A percentile compares a stretch with the other conserved stretches of the same genome.
These are phyloP conservation scores for Leptura quadrifasciata DNA, from an alignment of 2,888 invertebrate genomes.

Conservation along the genomic window DNA sequence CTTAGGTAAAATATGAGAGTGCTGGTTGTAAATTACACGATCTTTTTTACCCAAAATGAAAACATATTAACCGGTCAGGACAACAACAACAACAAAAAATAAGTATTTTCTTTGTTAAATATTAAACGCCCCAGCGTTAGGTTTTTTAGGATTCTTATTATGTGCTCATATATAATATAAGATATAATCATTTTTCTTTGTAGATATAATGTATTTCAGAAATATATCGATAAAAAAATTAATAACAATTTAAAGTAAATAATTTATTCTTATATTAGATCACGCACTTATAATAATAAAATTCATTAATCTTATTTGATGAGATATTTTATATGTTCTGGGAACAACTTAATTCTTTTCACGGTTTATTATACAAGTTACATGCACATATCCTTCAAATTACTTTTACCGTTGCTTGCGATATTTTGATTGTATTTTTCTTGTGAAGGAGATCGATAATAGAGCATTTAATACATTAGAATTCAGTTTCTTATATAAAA, in stretches of 20 bases:
- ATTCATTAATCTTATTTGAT: constrained; percentile 57
- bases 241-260: constrained; percentile 56
- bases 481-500: constrained; percentile 16
- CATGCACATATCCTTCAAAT: constrained; percentile 47
- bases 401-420: constrained; percentile 47
- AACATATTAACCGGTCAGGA: constrained; percentile 48
- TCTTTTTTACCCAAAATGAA: constrained; percentile 58
- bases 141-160: constrained; percentile 48
- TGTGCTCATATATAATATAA: constrained; percentile 49
- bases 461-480: constrained; percentile 29
- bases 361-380: constrained; percentile 51
- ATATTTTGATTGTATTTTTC: constrained; percentile 53
- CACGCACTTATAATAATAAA: constrained; percentile 57
- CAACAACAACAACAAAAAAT: constrained; percentile 49
- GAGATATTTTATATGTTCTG: constrained; percentile 53
- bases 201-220: constrained; percentile 48
- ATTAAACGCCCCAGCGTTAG: constrained; percentile 41
- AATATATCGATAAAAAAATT: constrained; percentile 51
- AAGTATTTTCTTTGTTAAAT: constrained; percentile 53
- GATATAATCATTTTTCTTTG: constrained; percentile 51
- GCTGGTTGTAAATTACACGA: constrained; percentile 61
- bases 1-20: constrained; percentile 67
- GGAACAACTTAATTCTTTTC: constrained; percentile 57
- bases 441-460: constrained; percentile 28
- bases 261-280: constrained; percentile 58